phyloP scores from a whole-genome alignment of 2,113 vertebrate species.

The Synodontis membranacea region DNA sequence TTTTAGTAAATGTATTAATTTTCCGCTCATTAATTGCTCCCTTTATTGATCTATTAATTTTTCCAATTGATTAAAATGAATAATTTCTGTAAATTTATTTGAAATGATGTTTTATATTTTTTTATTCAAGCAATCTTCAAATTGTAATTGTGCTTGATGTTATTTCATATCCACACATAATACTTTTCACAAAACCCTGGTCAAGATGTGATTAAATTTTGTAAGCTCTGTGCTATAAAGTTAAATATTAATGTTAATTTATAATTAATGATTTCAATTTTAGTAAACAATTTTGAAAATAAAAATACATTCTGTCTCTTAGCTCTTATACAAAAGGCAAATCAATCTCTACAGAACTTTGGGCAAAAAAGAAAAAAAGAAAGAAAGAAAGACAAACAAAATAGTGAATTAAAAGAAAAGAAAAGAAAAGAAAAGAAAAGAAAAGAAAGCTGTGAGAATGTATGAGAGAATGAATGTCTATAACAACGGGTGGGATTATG shows the following conservation, averaged over 20 bases:
- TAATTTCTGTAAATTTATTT: neutral
- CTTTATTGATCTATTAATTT: neutral
- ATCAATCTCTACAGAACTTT: neutral
- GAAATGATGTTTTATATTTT: neutral
- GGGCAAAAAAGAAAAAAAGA: too few relatives aligned
- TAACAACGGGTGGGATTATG: neutral
- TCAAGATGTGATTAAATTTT: neutral
- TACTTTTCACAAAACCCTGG: neutral
- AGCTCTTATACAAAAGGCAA: neutral
- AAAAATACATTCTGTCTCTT: neutral
- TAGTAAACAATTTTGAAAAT: too few relatives aligned
- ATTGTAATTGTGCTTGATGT: neutral
- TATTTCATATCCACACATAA: neutral
- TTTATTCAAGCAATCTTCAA: neutral
- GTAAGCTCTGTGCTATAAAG: too few relatives aligned
- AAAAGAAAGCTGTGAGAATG: neutral
- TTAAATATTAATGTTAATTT: too few relatives aligned
- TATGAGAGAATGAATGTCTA: neutral
- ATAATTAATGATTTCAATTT: too few relatives aligned
- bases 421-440: too few relatives aligned
- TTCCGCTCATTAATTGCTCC: neutral
- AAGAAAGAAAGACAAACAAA: too few relatives aligned
- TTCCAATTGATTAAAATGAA: neutral
- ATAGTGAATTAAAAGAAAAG: too few relatives aligned
- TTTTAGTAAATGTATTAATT: neutral